phyloP scores from a whole-genome alignment of 2,113 vertebrate species.

The Coryphaenoides rupestris region DNA sequence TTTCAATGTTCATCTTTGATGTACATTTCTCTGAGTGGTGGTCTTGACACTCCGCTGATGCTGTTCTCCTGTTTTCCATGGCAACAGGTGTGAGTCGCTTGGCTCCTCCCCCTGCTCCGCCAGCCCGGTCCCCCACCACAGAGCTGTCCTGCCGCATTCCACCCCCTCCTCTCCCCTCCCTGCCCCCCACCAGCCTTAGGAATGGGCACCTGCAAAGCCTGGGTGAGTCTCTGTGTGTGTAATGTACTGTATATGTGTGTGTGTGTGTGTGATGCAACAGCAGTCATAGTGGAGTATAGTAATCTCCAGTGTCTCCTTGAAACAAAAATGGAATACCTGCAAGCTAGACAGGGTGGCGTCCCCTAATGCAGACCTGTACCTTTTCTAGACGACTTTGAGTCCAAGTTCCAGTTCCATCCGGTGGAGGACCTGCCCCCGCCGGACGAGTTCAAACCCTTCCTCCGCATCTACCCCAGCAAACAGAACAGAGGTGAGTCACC shows the following conservation, averaged over 20 bases:
- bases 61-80: background rate
- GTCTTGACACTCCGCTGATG: background rate
- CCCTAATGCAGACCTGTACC: conserved; percentile 3
- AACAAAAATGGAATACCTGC: background rate
- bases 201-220: conserved; percentile 81
- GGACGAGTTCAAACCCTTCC: conserved; percentile 87
- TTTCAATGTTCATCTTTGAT: background rate
- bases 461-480: conserved; percentile 93
- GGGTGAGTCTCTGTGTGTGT: conserved; percentile 61
- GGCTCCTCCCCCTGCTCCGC: conserved; percentile 86
- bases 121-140: conserved; percentile 86
- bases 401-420: conserved; percentile 96
- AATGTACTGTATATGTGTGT: background rate
- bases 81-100: conserved; percentile 70
- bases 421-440: conserved; percentile 93
- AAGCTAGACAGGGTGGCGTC: background rate
- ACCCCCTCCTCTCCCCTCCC: conserved; percentile 58
- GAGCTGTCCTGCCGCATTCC: conserved; percentile 84
- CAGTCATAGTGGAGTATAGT: background rate
- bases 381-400: conserved; percentile 90
- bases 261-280: background rate
- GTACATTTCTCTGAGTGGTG: background rate
- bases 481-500: conserved; percentile 77
- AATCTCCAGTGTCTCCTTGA: background rate
- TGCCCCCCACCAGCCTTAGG: conserved; percentile 64